phyloP scores from a whole-genome alignment of 2,113 vertebrate genomes.

The Thalassarche chlororhynchos region DNA sequence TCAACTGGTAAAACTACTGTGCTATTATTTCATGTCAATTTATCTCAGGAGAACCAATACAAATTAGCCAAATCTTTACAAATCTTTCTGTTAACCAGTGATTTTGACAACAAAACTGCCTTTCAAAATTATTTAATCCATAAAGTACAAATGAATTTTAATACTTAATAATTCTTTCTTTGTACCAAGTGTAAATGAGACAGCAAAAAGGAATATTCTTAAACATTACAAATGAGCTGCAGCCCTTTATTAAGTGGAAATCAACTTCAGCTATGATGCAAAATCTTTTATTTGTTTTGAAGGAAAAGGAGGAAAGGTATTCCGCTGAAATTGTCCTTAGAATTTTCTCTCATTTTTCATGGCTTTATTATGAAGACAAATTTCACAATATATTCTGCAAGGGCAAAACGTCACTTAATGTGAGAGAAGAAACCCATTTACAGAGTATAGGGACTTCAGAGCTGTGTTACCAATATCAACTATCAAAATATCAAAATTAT shows the following conservation, averaged over 20 bases:
- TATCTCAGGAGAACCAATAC: neutral
- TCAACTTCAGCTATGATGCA: neutral
- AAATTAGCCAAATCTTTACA: neutral
- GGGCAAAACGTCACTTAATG: neutral
- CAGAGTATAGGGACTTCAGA: neutral
- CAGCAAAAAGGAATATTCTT: neutral
- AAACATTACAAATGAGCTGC: neutral
- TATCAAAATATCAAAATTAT: neutral
- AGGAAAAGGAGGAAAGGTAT: neutral
- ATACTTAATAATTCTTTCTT: neutral
- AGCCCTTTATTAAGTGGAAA: neutral
- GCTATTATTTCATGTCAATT: neutral
- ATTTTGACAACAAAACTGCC: neutral
- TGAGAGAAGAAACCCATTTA: neutral
- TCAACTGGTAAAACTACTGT: neutral
- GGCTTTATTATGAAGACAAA: neutral
- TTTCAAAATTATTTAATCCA: neutral
- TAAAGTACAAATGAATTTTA: neutral
- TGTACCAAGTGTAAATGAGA: neutral
- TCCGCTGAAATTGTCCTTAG: neutral
- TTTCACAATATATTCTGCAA: neutral
- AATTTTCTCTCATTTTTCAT: neutral
- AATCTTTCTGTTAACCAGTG: neutral
- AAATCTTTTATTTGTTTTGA: neutral
- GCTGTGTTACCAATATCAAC: neutral